These are phyloP conservation scores for Capromys pilorides DNA, from an alignment of 2,797 vertebrate species.

Conservation along the genomic window DNA sequence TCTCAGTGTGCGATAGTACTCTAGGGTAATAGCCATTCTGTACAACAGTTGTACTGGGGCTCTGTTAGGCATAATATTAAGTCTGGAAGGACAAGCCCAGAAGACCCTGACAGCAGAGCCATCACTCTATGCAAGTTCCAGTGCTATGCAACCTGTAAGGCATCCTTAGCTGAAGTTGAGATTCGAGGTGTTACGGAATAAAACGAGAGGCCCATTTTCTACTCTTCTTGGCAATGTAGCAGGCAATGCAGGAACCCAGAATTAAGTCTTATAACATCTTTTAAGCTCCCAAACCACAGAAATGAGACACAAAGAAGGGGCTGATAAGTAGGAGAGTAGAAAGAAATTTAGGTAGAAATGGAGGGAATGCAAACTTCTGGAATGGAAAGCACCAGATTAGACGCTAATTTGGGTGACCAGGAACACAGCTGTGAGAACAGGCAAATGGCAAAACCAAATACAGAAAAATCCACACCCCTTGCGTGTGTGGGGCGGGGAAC, in stretches of 20 bases:
- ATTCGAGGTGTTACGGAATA: not conserved
- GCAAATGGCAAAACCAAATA: constrained; percentile 21
- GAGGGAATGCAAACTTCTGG: constrained; percentile 39
- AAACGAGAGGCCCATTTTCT: constrained; percentile 50
- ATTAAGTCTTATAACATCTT: not conserved
- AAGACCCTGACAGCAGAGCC: constrained; percentile 54
- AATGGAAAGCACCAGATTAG: constrained; percentile 33
- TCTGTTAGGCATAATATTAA: constrained; percentile 39
- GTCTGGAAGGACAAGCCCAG: constrained; percentile 57
- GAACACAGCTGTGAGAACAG: not conserved
- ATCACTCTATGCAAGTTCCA: constrained; percentile 56
- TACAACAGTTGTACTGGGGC: constrained; percentile 51
- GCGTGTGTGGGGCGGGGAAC: not conserved
- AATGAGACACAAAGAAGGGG: not conserved
- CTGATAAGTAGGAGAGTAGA: not conserved
- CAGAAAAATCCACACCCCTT: not conserved
- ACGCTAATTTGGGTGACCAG: not conserved
- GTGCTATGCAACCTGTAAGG: constrained; percentile 67
- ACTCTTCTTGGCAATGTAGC: not conserved
- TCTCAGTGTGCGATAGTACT: constrained; percentile 63
- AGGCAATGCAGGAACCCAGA: constrained; percentile 33
- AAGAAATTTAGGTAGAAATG: not conserved
- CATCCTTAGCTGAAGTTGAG: constrained; percentile 39
- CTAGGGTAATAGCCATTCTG: constrained; percentile 46
- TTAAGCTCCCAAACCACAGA: constrained; percentile 49